Percentiles rank a stretch among this genome's conserved stretches.
Conservation (phyloP, 2,888 invertebrate genomes). For the Lypha dubia region DNA sequence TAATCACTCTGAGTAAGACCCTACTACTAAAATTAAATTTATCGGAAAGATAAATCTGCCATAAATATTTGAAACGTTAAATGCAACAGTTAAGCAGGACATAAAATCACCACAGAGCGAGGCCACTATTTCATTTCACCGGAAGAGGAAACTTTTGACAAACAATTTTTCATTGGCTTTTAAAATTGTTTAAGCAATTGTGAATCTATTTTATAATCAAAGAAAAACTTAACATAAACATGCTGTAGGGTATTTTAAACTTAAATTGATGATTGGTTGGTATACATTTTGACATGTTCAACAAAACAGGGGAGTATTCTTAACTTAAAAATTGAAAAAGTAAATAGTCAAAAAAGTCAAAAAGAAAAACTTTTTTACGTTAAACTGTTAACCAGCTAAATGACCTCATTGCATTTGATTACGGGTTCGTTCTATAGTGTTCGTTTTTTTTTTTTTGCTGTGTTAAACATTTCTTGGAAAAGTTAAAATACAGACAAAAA, state of each 20-base stretch:
- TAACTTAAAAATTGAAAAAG: background rate
- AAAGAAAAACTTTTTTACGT: background rate
- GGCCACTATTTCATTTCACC: too few species aligned
- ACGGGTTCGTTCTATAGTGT: slow-evolving; percentile 56
- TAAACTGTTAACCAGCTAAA: slow-evolving; percentile 68
- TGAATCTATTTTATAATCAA: too few species aligned
- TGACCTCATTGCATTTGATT: slow-evolving; percentile 71
- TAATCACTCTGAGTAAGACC: too few species aligned
- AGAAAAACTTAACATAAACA: background rate
- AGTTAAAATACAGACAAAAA: slow-evolving; percentile 2
- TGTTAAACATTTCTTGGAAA: slow-evolving; percentile 18
- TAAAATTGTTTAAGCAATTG: too few species aligned
- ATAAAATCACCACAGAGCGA: too few species aligned
- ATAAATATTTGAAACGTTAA: too few species aligned
- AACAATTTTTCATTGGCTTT: too few species aligned
- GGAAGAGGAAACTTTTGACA: too few species aligned
- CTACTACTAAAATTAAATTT: too few species aligned
- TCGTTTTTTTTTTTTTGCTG: slow-evolving; percentile 13
- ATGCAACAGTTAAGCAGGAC: too few species aligned
- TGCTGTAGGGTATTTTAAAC: slow-evolving; percentile 1
- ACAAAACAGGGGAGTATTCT: background rate
- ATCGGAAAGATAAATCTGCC: too few species aligned
- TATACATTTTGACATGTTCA: background rate
- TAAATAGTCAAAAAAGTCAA: background rate
- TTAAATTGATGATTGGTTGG: slow-evolving; percentile 17